Percentiles rank a stretch among this genome's conserved stretches.
phyloP scores from a whole-genome alignment of 2,888 invertebrate genomes.

The Heterodera filipjevi region DNA sequence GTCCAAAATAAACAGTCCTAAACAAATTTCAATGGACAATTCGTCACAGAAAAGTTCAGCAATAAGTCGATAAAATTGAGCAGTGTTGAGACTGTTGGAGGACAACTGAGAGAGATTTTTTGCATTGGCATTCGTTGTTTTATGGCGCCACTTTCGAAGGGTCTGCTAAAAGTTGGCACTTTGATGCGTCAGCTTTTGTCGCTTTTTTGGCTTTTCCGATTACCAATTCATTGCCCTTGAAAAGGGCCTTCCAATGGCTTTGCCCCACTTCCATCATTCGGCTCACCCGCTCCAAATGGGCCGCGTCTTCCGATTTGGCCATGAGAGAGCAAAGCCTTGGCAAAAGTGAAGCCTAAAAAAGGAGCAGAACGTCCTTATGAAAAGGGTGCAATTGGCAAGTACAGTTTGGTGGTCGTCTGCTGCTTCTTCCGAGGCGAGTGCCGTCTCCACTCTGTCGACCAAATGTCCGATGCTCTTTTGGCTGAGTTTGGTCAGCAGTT shows the following conservation, averaged over 20 bases:
- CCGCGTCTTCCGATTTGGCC: slow-evolving; percentile 24
- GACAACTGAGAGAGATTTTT: background rate
- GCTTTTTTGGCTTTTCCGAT: background rate
- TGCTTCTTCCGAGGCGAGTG: background rate
- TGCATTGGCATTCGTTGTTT: background rate
- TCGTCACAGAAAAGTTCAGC: background rate
- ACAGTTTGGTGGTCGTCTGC: background rate
- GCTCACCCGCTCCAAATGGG: background rate
- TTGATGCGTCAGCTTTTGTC: no score
- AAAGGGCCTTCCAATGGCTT: background rate
- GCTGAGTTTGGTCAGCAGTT: slow-evolving; percentile 16
- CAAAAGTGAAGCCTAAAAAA: slow-evolving; percentile 2
- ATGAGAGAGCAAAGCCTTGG: background rate
- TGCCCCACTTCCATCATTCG: slow-evolving; percentile 1
- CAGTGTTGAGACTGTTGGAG: background rate
- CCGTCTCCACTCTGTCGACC: background rate
- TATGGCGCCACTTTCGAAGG: background rate
- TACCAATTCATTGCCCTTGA: background rate
- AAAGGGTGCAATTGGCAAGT: background rate
- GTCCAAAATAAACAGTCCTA: background rate
- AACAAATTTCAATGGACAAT: background rate
- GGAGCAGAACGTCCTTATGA: background rate
- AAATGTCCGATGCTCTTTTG: background rate
- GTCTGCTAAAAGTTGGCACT: background rate
- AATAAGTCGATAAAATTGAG: background rate